Evolutionary conservation across 2,113 vertebrate species (phyloP).

Genomic region (Craseonycteris thonglongyai): DNA sequence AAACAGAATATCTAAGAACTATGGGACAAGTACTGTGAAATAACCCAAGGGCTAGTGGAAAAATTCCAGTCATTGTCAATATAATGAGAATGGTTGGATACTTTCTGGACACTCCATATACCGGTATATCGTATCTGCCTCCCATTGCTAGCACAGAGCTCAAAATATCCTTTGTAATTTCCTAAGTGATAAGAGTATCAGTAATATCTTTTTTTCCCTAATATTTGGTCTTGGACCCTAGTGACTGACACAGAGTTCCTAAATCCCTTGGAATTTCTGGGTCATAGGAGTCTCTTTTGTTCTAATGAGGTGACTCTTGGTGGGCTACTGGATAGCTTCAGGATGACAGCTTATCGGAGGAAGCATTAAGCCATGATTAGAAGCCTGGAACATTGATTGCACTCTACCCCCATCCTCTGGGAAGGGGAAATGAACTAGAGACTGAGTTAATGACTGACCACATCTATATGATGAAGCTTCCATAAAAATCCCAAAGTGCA

Average conservation of each 20-base stretch:
- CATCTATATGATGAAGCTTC: too few relatives aligned
- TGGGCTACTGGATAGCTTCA: neutral
- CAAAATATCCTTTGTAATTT: neutral
- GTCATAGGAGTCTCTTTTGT: too few relatives aligned
- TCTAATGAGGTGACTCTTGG: too few relatives aligned
- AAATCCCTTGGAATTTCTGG: too few relatives aligned
- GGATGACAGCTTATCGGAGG: neutral
- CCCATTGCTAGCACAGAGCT: neutral
- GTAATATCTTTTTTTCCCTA: neutral
- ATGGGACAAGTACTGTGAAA: neutral
- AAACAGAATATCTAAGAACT: neutral
- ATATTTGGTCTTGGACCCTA: neutral
- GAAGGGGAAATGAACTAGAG: neutral
- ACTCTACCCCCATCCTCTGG: too few relatives aligned
- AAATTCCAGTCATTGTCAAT: too few relatives aligned
- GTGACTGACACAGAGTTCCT: neutral
- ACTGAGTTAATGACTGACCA: neutral
- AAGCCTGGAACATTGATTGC: neutral
- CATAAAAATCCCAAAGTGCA: too few relatives aligned
- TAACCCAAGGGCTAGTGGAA: too few relatives aligned
- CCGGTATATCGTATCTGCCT: neutral
- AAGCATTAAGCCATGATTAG: neutral
- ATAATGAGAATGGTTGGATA: too few relatives aligned
- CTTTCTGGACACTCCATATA: too few relatives aligned
- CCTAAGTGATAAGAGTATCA: too few relatives aligned